Evolutionary conservation across 2,797 vertebrate genomes (phyloP).

Genomic region (Octomys mimax): DNA sequence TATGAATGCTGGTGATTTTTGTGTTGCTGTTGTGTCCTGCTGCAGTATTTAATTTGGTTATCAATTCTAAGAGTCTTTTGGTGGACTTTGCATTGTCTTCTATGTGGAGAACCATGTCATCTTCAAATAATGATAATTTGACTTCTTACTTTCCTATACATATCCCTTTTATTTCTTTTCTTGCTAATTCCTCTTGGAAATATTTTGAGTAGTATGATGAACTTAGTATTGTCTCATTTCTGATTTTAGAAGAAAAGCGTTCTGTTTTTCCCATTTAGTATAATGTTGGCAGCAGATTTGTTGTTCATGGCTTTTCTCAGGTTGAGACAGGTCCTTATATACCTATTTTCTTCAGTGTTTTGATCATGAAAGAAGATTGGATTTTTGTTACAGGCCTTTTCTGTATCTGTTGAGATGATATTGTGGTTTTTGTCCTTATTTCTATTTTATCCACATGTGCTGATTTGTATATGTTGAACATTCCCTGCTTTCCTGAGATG

Average conservation of each 20-base stretch:
- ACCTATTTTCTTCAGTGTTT: background rate
- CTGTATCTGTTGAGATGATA: background rate
- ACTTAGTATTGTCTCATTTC: background rate
- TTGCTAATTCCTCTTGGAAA: background rate
- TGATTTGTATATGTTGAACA: background rate
- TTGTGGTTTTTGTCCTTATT: background rate
- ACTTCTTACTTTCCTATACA: background rate
- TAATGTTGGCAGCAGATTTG: background rate
- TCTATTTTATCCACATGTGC: background rate
- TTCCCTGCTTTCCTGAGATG: background rate
- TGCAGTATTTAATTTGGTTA: background rate
- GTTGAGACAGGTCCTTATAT: background rate
- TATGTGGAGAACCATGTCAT: background rate
- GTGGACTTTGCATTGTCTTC: background rate
- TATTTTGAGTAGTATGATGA: background rate
- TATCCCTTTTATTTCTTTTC: background rate
- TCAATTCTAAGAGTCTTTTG: background rate
- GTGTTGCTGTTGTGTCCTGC: background rate
- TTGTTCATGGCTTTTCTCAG: background rate
- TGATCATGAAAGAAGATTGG: background rate
- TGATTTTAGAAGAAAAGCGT: background rate
- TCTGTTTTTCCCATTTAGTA: background rate
- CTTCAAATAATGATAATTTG: background rate
- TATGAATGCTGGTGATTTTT: background rate
- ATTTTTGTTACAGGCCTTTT: background rate